Conservation (phyloP, 2,797 vertebrate species). For the Sparidentex hasta region DNA sequence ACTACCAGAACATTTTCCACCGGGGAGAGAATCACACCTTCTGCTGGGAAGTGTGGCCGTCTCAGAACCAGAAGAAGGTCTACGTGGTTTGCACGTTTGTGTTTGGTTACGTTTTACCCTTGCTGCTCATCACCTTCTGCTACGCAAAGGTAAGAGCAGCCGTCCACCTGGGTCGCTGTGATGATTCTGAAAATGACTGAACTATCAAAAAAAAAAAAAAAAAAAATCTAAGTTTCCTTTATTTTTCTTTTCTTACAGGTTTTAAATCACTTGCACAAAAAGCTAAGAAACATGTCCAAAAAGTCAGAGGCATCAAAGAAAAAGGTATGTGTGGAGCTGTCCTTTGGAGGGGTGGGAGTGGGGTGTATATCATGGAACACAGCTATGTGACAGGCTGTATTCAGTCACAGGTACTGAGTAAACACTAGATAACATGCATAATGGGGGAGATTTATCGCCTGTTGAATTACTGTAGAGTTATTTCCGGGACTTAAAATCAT, state of each 20-base stretch:
- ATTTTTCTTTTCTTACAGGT: constrained; percentile 87
- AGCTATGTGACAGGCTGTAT: not conserved
- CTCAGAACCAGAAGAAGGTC: constrained; percentile 89
- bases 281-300: constrained; percentile 97
- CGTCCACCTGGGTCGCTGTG: not conserved
- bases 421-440: not conserved
- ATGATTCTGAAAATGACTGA: not conserved
- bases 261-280: constrained; percentile 97
- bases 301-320: constrained; percentile 99
- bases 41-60: constrained; percentile 96
- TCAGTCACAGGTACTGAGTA: not conserved
- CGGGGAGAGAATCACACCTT: constrained; percentile 89
- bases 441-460: not conserved
- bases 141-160: constrained; percentile 92
- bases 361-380: not conserved
- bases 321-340: constrained; percentile 88
- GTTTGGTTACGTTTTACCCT: constrained; percentile 94
- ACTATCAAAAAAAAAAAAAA: too few species aligned
- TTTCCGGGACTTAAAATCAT: not conserved
- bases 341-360: not conserved
- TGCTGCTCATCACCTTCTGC: constrained; percentile 97
- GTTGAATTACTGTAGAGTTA: constrained; percentile 1
- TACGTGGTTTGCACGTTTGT: constrained; percentile 96
- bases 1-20: constrained; percentile 92
- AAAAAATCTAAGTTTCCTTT: constrained; percentile 5